Percentiles rank a stretch among this genome's conserved stretches.
Conservation (phyloP, 2,888 invertebrate genomes). For the Thymelicus acteon region DNA sequence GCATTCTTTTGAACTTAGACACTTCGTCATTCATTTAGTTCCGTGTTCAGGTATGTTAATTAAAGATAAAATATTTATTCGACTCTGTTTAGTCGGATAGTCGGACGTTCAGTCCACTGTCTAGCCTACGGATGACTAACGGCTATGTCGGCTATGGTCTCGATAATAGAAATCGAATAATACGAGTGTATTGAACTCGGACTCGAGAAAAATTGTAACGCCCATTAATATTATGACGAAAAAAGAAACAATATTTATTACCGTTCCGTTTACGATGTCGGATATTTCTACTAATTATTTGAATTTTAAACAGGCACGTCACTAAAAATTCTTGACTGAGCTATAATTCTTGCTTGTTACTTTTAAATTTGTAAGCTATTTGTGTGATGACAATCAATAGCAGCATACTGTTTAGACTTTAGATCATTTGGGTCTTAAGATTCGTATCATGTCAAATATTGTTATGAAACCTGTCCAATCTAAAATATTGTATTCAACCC, state of each 20-base stretch:
- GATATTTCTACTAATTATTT: conserved; percentile 32
- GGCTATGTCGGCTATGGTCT: conserved; percentile 51
- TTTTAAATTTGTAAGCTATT: too few species aligned
- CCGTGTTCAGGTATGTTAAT: conserved; percentile 39
- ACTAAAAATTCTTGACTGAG: background rate
- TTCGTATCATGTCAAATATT: background rate
- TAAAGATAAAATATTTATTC: conserved; percentile 42
- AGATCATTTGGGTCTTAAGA: background rate
- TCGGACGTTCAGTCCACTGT: conserved; percentile 44
- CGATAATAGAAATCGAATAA: conserved; percentile 54
- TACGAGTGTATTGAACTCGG: conserved; percentile 53
- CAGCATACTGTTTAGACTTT: background rate
- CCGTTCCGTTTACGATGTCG: conserved; percentile 24
- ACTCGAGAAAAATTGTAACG: conserved; percentile 38
- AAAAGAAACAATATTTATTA: conserved; percentile 31
- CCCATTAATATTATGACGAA: conserved; percentile 34
- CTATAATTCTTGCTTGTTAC: too few species aligned
- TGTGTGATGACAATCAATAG: too few species aligned
- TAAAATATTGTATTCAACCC: conserved; percentile 38
- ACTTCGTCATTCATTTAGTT: conserved; percentile 7
- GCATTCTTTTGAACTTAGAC: background rate
- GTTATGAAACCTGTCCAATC: conserved; percentile 4
- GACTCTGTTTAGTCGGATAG: conserved; percentile 42
- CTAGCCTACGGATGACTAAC: conserved; percentile 55
- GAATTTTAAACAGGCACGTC: conserved; percentile 12